Evolutionary conservation across 2,888 invertebrate genomes (phyloP).

Genomic region (Aphelenchoides bicaudatus): DNA sequence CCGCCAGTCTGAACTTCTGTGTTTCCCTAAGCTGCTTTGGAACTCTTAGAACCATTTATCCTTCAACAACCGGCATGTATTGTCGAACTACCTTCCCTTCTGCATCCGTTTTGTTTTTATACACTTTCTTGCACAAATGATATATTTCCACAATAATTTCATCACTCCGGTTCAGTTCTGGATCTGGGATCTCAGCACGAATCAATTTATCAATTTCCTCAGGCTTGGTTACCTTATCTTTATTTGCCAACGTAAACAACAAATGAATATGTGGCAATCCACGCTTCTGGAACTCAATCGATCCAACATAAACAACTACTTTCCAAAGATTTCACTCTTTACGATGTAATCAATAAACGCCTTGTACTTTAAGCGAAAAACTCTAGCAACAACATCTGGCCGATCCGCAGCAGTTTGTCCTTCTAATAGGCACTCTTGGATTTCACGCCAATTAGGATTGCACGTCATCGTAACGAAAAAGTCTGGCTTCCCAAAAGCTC

Average conservation of each 20-base stretch:
- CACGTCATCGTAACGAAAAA: constrained; percentile 59
- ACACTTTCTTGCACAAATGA: no score
- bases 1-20: no score
- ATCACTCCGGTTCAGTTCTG: no score
- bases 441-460: constrained; percentile 55
- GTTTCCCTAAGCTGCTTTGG: no score
- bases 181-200: constrained; percentile 60
- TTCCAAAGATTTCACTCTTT: constrained; percentile 41
- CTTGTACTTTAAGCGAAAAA: constrained; percentile 45
- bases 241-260: constrained; percentile 36
- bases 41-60: no score
- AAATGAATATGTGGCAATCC: constrained; percentile 53
- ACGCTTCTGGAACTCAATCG: constrained; percentile 59
- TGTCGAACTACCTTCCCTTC: no score
- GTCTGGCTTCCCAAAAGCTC: constrained; percentile 42
- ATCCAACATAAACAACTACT: constrained; percentile 38
- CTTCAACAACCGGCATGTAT: no score
- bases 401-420: constrained; percentile 22
- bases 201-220: constrained; percentile 58
- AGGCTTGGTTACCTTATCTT: constrained; percentile 28
- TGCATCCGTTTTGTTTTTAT: no score
- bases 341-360: constrained; percentile 38
- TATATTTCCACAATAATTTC: no score
- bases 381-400: constrained; percentile 42
- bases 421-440: neutral